phyloP scores from a whole-genome alignment of 2,888 invertebrate genomes.

The Leptura quadrifasciata region DNA sequence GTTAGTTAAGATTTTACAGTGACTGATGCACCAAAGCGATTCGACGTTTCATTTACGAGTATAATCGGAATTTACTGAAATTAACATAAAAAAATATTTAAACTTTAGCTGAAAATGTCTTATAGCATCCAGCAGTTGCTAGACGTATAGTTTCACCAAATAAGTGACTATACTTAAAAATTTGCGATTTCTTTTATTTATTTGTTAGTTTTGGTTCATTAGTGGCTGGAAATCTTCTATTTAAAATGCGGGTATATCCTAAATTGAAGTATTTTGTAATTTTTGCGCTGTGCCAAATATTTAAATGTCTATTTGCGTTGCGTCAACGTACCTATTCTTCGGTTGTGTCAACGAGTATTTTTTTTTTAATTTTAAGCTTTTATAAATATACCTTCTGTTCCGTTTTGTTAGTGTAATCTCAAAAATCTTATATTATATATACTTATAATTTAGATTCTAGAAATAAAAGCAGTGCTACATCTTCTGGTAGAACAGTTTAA shows the following conservation, averaged over 20 bases:
- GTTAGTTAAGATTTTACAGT: neutral
- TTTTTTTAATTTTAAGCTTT: conserved; percentile 25
- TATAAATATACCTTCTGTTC: neutral
- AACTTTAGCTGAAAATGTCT: too few relatives aligned
- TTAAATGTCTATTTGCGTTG: neutral
- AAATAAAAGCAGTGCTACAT: neutral
- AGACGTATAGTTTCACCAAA: too few relatives aligned
- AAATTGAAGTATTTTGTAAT: neutral
- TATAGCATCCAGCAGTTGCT: too few relatives aligned
- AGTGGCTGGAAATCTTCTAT: neutral
- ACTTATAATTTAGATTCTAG: neutral
- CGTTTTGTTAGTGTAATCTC: neutral
- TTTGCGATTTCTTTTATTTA: neutral
- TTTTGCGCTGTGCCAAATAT: conserved; percentile 27
- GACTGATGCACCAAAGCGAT: neutral
- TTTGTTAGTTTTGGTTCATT: neutral
- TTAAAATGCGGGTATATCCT: conserved; percentile 10
- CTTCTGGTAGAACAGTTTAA: neutral
- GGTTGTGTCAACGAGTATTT: conserved; percentile 40
- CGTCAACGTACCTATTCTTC: conserved; percentile 23
- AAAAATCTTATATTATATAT: too few relatives aligned
- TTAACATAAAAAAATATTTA: too few relatives aligned
- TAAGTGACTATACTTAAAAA: too few relatives aligned
- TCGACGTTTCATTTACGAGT: too few relatives aligned
- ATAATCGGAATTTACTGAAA: too few relatives aligned